Base-by-base conservation (phyloP, 2,113 vertebrate genomes). In the Bubo scandiacus region DNA sequence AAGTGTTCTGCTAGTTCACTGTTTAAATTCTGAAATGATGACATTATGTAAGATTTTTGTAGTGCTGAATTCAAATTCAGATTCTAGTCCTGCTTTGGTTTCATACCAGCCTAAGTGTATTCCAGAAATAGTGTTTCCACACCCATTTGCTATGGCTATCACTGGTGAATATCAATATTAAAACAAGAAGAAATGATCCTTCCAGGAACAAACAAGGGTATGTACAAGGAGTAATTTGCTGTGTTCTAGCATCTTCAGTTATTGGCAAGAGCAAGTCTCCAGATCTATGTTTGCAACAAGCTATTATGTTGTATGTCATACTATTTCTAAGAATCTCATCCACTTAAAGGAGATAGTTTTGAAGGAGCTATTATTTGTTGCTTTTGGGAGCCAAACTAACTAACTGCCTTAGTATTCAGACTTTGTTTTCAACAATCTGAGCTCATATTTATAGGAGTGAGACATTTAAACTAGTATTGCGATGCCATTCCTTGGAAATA, bases 351-450 rank as follows among this genome's bases (percentile, higher is more conserved):
- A 95, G 81, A 90, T 73, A 92, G 71, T 95, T 91, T 97, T 93
- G 81, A 97, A 95, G 73, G 54, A 95, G 74, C 67, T 90, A 92
- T 91, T 95, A 94, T 86, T 94, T 92, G 38, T 38, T 92, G 78
- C 47, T 20, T 88, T 96, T 92, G 78, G 74, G 89, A 97, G 89
- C 84, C 94, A 95, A 97, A 92, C 45, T 80, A 96, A 95, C 92
- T 94, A 97, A 88, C 81, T 91, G 74, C 32, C 74, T 91, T 55
- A 77, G 38, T 90, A 89, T 63, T 96, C 78, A 94, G 88, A 94
- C 74, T 95, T 95, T 38, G 13, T 92, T 93, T 96, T 96, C 84
- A 94, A 40, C 65, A 58, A 94, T 87, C 77, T 88, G 72, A 92
- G 57, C 34, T 94, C 73, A 90, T 81, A 95, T 89, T 95, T 92